Conservation (phyloP, 2,888 invertebrate genomes). For the Amphimallon solstitiale region DNA sequence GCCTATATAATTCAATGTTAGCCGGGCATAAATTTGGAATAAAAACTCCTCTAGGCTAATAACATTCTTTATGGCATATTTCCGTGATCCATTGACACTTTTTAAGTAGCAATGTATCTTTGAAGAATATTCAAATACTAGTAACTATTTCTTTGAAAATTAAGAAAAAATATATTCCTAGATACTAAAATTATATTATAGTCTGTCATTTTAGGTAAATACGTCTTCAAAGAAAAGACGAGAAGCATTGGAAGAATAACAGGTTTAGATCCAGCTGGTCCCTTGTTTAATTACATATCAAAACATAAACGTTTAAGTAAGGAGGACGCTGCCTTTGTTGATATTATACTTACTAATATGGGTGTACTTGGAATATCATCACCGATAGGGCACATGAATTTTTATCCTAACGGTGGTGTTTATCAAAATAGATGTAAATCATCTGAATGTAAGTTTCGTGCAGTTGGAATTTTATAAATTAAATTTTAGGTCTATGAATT, state of each 20-base stretch:
- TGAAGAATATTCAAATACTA: no score
- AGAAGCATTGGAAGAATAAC: constrained; percentile 37
- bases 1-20: no score
- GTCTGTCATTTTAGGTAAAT: constrained; percentile 36
- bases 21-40: no score
- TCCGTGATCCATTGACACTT: no score
- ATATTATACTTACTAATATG: constrained; percentile 77
- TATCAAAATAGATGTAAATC: constrained; percentile 23
- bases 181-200: neutral
- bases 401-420: constrained; percentile 75
- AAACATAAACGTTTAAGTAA: constrained; percentile 65
- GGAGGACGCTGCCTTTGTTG: constrained; percentile 69
- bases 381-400: constrained; percentile 76
- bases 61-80: no score
- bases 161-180: neutral
- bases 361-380: constrained; percentile 71
- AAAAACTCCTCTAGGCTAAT: no score
- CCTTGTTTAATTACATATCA: constrained; percentile 67
- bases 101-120: no score
- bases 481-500: no score
- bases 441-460: constrained; percentile 13
- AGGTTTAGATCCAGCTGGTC: constrained; percentile 71
- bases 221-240: neutral
- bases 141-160: neutral
- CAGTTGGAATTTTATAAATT: no score